A percentile compares a stretch with the other conserved stretches of the same genome.
Evolutionary conservation across 2,113 vertebrate species (phyloP).

Genomic region (Chlorocebus sabaeus): DNA sequence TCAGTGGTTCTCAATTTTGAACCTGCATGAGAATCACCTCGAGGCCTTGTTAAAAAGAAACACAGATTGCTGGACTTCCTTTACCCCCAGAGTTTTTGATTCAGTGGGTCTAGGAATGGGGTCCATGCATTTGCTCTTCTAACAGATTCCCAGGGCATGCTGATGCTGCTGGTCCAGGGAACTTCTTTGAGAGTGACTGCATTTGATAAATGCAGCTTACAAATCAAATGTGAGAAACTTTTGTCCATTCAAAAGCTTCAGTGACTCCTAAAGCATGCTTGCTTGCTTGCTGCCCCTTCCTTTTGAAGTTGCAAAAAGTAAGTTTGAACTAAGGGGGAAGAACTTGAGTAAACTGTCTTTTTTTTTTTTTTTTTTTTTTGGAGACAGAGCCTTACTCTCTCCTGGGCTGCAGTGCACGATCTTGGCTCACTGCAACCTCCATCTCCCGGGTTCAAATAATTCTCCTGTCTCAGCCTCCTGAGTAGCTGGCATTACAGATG

Average conservation of each 20-base stretch:
- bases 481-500: too few species aligned
- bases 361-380: too few species aligned
- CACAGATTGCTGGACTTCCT: not conserved
- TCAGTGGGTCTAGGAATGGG: not conserved
- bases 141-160: not conserved
- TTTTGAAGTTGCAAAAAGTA: conserved; percentile 12
- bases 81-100: not conserved
- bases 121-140: not conserved
- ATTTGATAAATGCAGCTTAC: not conserved
- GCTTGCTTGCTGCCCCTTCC: not conserved
- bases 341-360: not conserved
- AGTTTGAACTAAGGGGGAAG: not conserved
- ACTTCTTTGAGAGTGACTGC: not conserved
- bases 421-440: too few species aligned
- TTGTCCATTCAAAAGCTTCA: not conserved
- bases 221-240: not conserved
- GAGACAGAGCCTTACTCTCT: too few species aligned
- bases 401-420: too few species aligned
- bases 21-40: not conserved
- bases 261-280: not conserved
- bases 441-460: too few species aligned
- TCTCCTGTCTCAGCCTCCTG: too few species aligned
- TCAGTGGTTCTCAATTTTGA: not conserved
- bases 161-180: not conserved
- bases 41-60: not conserved